A percentile compares a stretch with the other conserved stretches of the same genome.
Conservation (phyloP, 2,797 vertebrate genomes). For the Peromyscus aztecus region DNA sequence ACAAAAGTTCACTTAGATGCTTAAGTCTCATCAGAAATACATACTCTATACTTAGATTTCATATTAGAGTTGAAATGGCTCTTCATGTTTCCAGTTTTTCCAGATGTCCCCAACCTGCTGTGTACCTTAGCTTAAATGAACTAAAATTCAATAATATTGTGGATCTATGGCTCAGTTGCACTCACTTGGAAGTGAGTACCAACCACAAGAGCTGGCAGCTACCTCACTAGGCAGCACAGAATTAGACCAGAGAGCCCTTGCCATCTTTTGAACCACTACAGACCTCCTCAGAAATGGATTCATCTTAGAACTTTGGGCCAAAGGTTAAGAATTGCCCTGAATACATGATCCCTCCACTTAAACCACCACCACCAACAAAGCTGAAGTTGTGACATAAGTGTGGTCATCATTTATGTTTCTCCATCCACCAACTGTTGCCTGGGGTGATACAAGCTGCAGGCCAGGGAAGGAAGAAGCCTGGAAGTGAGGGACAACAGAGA, state of each 20-base stretch:
- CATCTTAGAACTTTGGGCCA: neutral
- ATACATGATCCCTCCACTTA: neutral
- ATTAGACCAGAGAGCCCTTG: neutral
- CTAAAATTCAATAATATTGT: neutral
- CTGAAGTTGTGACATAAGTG: neutral
- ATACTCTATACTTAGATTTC: conserved; percentile 14
- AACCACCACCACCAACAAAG: neutral
- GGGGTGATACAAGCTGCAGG: neutral
- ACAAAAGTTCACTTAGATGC: neutral
- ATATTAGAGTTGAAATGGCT: conserved; percentile 10
- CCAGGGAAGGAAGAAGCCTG: neutral
- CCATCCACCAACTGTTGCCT: neutral
- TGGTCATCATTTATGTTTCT: neutral
- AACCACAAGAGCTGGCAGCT: neutral
- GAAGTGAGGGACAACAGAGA: neutral
- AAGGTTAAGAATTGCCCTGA: neutral
- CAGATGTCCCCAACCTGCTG: neutral
- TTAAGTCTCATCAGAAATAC: conserved; percentile 27
- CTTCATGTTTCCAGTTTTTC: neutral
- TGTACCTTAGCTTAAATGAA: neutral
- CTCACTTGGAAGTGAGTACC: neutral
- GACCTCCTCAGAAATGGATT: neutral
- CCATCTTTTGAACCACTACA: neutral
- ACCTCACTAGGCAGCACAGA: neutral
- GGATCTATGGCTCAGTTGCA: neutral